Evolutionary conservation across 2,113 vertebrate species (phyloP), one percentile per base, ranked within the genome.

Genomic region (Crotalus helleri): DNA sequence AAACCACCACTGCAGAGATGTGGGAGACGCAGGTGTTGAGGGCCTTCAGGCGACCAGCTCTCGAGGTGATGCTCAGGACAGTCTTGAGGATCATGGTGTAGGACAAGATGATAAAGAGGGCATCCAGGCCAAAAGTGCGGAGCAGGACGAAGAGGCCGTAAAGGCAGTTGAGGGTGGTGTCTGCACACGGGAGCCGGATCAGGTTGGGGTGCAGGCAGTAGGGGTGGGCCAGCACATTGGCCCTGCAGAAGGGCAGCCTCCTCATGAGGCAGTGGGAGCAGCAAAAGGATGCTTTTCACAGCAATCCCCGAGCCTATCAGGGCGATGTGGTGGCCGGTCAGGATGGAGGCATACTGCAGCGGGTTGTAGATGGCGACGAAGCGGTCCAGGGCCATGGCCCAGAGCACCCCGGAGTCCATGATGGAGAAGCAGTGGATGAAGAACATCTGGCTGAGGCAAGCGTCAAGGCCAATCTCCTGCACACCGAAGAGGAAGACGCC

Each of bases 1-100:
- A 96, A 17, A 95, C 49, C 7, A 95, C 33, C 51, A 95, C 91
- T 46, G 95, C 29, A 0, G 87, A 94, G 91, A 91, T 81, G 59
- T 94, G 94, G 85, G 95, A 93, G 13, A 46, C 4, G 1, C 90
- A 93, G 29, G 93, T 94, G 44, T 90, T 93, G 0, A 95, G 89
- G 64, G 90, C 54, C 64, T 95, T 96, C 64, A 94, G 87, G 11
- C 13, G 9, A 8, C 92, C 64, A 12, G 95, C 90, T 59, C 92
- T 90, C 33, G 94, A 94, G 88, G 93, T 58, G 49, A 93, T 91
- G 88, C 59, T 93, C 81, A 95, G 92, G 64, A 95, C 23, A 0
- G 89, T 69, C 64, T 90, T 92, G 55, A 96, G 85, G 4, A 94
- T 95, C 92, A 94, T 44, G 29, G 33, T 1, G 2, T 91, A 95